These are phyloP conservation scores for Microcebus tavaratra DNA, from an alignment of 2,113 vertebrate species.

Conservation along the genomic window DNA sequence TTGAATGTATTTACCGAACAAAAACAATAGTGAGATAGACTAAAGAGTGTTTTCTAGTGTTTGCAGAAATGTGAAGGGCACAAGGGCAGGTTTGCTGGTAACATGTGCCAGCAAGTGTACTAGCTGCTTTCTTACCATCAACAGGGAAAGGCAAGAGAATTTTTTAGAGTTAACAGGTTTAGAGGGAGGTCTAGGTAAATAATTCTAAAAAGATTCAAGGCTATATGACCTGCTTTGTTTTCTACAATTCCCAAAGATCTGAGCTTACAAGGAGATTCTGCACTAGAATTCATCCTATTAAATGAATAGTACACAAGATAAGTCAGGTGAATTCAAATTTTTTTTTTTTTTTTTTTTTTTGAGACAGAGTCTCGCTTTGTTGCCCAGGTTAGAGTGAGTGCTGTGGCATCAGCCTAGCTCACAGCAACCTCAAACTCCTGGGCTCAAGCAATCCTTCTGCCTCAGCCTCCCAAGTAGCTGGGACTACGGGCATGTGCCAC, in stretches of 20 bases:
- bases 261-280: neutral
- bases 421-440: too few relatives aligned
- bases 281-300: neutral
- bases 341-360: neutral
- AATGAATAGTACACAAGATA: conserved; percentile 1
- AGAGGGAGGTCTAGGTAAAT: too few relatives aligned
- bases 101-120: neutral
- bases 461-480: too few relatives aligned
- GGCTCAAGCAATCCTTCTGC: too few relatives aligned
- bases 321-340: conserved; percentile 16
- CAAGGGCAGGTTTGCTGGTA: neutral
- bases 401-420: too few relatives aligned
- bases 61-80: neutral
- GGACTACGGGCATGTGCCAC: too few relatives aligned
- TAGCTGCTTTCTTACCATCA: neutral
- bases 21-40: conserved; percentile 33
- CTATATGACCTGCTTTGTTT: neutral
- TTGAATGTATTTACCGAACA: conserved; percentile 33
- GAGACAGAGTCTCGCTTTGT: too few relatives aligned
- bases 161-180: neutral
- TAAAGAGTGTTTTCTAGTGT: neutral
- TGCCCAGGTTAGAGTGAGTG: too few relatives aligned
- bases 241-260: neutral
- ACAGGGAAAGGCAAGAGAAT: neutral
- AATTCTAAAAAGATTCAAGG: neutral